These are phyloP conservation scores for Brachionus rubens DNA, from an alignment of 1,140 invertebrate genomes.

Conservation along the genomic window DNA sequence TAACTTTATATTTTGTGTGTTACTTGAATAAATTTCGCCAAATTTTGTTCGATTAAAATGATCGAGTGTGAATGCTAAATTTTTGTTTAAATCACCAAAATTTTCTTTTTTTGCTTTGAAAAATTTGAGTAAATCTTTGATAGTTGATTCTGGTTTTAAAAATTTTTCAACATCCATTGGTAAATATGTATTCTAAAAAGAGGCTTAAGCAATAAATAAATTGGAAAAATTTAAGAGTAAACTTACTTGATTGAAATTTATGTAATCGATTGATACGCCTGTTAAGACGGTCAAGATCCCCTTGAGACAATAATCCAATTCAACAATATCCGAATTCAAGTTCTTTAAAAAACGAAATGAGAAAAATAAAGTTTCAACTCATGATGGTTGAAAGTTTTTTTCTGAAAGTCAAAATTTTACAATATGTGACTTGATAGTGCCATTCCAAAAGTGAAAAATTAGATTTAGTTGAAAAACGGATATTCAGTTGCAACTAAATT, in stretches of 20 bases:
- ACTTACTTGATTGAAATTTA: slow-evolving; percentile 10
- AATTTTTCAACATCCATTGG: not conserved
- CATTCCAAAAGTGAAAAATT: no score
- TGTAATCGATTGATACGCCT: not conserved
- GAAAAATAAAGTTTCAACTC: no score
- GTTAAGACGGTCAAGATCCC: not conserved
- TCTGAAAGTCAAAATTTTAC: no score
- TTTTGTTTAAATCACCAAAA: not conserved
- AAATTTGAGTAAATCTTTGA: slow-evolving; percentile 28
- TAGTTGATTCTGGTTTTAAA: slow-evolving; percentile 30
- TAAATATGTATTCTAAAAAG: not conserved
- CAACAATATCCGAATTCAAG: not conserved
- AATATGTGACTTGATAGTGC: no score
- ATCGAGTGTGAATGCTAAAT: not conserved
- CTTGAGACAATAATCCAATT: not conserved
- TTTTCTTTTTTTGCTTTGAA: slow-evolving; percentile 10
- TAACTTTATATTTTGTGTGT: not conserved
- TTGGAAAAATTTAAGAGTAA: not conserved
- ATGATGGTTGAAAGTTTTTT: no score
- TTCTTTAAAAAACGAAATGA: slow-evolving; percentile 15
- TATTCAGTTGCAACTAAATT: not conserved
- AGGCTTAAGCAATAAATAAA: no score
- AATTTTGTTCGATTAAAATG: not conserved
- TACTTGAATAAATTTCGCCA: slow-evolving; percentile 19
- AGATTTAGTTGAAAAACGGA: not conserved